A percentile compares a stretch with the other conserved stretches of the same genome.
Evolutionary conservation across 1,140 invertebrate species (phyloP).

Genomic region (Mesaphorura yosii): DNA sequence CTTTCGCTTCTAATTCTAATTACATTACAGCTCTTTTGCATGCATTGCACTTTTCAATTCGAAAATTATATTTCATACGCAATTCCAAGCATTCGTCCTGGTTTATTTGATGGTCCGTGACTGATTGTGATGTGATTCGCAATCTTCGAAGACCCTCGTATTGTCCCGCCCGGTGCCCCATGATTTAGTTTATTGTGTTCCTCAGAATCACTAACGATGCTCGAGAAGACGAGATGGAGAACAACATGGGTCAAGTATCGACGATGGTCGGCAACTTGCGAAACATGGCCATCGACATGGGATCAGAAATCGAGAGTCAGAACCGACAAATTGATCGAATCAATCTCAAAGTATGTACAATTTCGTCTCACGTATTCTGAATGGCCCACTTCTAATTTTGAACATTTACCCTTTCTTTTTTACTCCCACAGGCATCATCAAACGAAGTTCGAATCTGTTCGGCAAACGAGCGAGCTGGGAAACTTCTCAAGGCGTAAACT

Average conservation of each 20-base stretch:
- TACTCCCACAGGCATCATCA: conserved; percentile 66
- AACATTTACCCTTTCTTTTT: too few relatives aligned
- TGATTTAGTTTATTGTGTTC: conserved; percentile 3
- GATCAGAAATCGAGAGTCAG: conserved; percentile 50
- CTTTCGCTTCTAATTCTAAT: too few relatives aligned
- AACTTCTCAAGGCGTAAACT: conserved; percentile 46
- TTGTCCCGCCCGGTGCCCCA: conserved; percentile 41
- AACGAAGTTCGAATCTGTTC: conserved; percentile 72
- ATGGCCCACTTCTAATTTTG: too few relatives aligned
- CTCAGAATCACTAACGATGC: conserved; percentile 38
- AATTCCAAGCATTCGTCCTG: too few relatives aligned
- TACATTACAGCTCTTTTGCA: too few relatives aligned
- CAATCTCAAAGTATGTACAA: conserved; percentile 48
- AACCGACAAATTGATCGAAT: conserved; percentile 52
- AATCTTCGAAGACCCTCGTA: too few relatives aligned
- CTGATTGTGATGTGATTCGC: too few relatives aligned
- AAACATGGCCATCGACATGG: conserved; percentile 61
- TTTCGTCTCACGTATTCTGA: too few relatives aligned
- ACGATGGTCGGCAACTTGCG: conserved; percentile 55
- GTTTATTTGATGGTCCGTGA: too few relatives aligned
- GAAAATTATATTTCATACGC: too few relatives aligned
- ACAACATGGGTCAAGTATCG: conserved; percentile 43
- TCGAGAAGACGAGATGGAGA: conserved; percentile 39
- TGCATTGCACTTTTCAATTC: too few relatives aligned
- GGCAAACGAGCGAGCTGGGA: conserved; percentile 70